phyloP scores from a whole-genome alignment of 2,888 invertebrate species.

The Heliconius hortense region DNA sequence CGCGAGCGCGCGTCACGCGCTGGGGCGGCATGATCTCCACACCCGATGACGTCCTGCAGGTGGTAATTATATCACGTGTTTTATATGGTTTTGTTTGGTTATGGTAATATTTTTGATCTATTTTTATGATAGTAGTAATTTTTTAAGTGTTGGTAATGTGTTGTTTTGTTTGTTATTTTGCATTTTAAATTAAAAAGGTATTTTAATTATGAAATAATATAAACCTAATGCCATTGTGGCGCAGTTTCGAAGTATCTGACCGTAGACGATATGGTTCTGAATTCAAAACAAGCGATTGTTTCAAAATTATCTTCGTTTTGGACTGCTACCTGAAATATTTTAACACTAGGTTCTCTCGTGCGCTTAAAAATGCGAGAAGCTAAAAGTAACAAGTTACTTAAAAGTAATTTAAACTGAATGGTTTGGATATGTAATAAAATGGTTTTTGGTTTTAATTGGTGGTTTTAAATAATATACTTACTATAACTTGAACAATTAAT shows the following conservation, averaged over 20 bases:
- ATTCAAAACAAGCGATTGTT: no score
- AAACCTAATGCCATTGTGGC: no score
- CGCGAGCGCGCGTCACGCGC: constrained; percentile 93
- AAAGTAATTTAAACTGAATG: no score
- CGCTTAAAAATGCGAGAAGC: no score
- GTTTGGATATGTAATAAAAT: no score
- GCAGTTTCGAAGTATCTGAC: no score
- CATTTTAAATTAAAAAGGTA: not conserved
- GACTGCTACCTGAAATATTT: no score
- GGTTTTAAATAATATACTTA: not conserved
- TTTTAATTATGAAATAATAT: not conserved
- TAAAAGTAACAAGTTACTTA: no score
- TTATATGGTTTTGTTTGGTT: not conserved
- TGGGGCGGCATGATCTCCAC: constrained; percentile 99
- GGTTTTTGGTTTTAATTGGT: no score
- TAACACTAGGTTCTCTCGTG: no score
- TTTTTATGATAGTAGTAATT: not conserved
- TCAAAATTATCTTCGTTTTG: no score
- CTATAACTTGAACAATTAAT: not conserved
- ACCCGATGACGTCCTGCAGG: constrained; percentile 96
- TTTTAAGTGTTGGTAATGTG: not conserved
- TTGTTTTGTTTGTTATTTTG: not conserved
- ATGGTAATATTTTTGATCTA: not conserved
- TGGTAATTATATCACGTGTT: constrained; percentile 57
- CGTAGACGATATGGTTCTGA: no score